Conservation (phyloP, 2,113 vertebrate species). For the Genyomyrus donnyi region DNA sequence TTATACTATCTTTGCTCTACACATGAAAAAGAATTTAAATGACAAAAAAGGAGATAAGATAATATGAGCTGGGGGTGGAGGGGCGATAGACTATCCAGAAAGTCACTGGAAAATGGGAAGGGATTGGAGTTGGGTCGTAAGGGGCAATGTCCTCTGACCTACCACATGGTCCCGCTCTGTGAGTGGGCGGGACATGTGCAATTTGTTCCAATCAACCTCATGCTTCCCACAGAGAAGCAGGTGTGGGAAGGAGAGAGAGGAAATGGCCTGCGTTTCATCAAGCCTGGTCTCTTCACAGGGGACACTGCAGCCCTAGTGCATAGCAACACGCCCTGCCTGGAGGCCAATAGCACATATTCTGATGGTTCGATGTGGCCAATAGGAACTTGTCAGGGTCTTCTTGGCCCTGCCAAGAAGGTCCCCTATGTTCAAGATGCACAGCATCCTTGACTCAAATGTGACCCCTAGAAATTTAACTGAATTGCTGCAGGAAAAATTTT, state of each 20-base stretch:
- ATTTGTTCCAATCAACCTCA: not conserved
- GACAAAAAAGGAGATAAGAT: not conserved
- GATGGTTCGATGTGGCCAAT: not conserved
- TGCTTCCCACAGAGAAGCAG: not conserved
- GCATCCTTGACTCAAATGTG: not conserved
- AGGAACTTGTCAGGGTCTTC: not conserved
- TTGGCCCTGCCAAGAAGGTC: not conserved
- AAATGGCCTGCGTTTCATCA: not conserved
- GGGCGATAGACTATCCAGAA: not conserved
- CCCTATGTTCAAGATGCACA: not conserved
- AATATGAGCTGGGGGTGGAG: not conserved
- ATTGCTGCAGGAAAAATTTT: not conserved
- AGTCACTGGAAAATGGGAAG: not conserved
- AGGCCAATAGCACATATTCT: not conserved
- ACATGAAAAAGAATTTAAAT: not conserved
- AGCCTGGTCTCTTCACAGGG: not conserved
- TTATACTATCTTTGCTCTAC: not conserved
- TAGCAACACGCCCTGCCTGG: not conserved
- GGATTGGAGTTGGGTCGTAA: not conserved
- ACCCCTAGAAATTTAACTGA: not conserved
- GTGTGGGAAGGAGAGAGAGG: conserved; percentile 8
- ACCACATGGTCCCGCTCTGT: not conserved
- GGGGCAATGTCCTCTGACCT: not conserved
- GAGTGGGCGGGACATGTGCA: conserved; percentile 5
- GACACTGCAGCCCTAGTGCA: not conserved